Percentiles rank a stretch among this genome's conserved stretches.
phyloP scores from a whole-genome alignment of 2,113 vertebrate genomes.

The Microtus montanus region DNA sequence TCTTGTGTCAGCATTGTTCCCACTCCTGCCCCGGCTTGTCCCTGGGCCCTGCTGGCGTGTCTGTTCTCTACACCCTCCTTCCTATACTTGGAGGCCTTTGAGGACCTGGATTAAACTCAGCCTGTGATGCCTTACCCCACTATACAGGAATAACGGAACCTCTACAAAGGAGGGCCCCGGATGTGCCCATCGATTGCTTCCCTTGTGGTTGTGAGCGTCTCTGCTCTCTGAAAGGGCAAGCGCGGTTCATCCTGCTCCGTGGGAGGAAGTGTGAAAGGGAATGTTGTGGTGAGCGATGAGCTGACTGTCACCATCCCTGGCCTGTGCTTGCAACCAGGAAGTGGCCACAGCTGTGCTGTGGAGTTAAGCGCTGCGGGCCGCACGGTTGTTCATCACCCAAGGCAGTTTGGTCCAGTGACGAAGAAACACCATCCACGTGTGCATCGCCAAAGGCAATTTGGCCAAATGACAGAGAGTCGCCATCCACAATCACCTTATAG shows the following conservation, averaged over 20 bases:
- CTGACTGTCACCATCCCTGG: neutral
- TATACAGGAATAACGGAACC: neutral
- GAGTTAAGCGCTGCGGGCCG: slow-evolving; percentile 35
- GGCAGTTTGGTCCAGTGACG: neutral
- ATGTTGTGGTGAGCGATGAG: slow-evolving; percentile 53
- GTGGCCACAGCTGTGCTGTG: slow-evolving; percentile 42
- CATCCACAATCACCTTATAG: neutral
- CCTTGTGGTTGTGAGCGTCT: slow-evolving; percentile 50
- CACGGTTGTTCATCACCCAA: neutral
- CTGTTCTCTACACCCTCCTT: neutral
- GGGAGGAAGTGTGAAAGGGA: slow-evolving; percentile 51
- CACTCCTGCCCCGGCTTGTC: neutral
- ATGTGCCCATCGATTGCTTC: slow-evolving; percentile 61
- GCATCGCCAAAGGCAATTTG: neutral
- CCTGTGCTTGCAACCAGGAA: slow-evolving; percentile 66
- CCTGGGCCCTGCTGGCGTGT: neutral
- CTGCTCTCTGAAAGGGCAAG: slow-evolving; percentile 61
- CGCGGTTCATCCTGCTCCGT: neutral
- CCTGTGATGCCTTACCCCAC: neutral
- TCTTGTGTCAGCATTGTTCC: neutral
- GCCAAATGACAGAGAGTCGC: neutral
- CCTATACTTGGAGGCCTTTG: neutral
- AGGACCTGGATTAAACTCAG: neutral
- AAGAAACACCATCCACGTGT: neutral
- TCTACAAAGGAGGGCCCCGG: slow-evolving; percentile 6